Conservation (phyloP, 2,113 vertebrate genomes). For the Hippocampus zosterae region DNA sequence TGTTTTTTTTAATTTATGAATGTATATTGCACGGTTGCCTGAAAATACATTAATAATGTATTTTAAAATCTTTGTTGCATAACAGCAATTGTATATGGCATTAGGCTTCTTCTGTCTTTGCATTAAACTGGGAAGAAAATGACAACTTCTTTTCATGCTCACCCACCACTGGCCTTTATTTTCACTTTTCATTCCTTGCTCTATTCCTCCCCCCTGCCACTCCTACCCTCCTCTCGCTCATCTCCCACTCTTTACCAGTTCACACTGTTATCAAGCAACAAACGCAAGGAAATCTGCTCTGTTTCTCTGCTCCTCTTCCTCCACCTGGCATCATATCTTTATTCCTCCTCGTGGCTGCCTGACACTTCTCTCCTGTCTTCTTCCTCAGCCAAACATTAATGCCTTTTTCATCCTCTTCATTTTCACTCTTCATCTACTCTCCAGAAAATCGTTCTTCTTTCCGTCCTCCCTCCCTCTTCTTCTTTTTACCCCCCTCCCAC, state of each 20-base stretch:
- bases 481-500: conserved; percentile 38
- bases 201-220: conserved; percentile 15
- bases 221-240: conserved; percentile 14
- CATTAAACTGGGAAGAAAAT: conserved; percentile 46
- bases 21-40: not conserved
- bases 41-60: not conserved
- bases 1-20: not conserved
- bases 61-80: conserved; percentile 16
- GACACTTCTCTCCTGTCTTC: not conserved
- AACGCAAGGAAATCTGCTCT: not conserved
- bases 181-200: conserved; percentile 19
- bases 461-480: not conserved
- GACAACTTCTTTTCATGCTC: conserved; percentile 57
- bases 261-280: conserved; percentile 1
- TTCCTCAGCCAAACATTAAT: conserved; percentile 1
- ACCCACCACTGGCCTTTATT: conserved; percentile 48
- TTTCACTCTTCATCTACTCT: conserved; percentile 9
- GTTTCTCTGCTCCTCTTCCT: not conserved
- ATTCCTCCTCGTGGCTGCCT: not conserved
- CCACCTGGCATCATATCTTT: not conserved
- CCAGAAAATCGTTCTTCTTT: not conserved
- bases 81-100: conserved; percentile 42
- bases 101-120: conserved; percentile 17
- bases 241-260: conserved; percentile 20
- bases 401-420: conserved; percentile 12